These are phyloP conservation scores for Tetrao urogallus DNA, from an alignment of 2,113 vertebrate species.

Conservation along the genomic window DNA sequence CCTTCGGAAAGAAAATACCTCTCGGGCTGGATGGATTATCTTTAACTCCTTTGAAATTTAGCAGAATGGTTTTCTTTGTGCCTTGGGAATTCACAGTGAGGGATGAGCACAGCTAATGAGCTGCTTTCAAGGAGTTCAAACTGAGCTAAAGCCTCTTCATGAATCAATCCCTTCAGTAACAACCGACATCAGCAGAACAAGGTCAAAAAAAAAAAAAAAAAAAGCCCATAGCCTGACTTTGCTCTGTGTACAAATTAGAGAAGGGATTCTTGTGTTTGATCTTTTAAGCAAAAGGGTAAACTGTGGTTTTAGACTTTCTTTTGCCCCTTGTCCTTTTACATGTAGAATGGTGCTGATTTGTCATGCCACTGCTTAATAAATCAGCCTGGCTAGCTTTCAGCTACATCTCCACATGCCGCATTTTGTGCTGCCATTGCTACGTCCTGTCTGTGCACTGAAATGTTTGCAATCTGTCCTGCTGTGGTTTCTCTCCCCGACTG, in stretches of 20 bases:
- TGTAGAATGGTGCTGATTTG: neutral
- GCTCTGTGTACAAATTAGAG: neutral
- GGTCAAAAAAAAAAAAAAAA: neutral
- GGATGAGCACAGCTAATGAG: neutral
- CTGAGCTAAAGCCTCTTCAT: neutral
- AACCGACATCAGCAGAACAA: neutral
- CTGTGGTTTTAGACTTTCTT: neutral
- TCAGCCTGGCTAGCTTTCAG: neutral
- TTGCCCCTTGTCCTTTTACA: neutral
- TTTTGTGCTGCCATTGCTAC: neutral
- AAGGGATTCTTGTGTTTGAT: neutral
- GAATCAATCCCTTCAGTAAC: neutral
- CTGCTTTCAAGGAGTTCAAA: neutral
- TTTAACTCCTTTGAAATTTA: conserved; percentile 16
- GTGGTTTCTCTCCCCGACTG: neutral
- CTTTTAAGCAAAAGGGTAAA: neutral
- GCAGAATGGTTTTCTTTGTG: neutral
- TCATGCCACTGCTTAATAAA: neutral
- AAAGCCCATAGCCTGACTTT: neutral
- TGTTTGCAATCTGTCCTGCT: neutral
- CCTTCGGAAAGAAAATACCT: neutral
- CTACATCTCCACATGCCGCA: neutral
- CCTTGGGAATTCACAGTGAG: neutral
- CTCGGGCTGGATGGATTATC: neutral
- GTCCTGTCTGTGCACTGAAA: neutral